Evolutionary conservation across 2,797 vertebrate species (phyloP).

Genomic region (Rhodeus uyekii): DNA sequence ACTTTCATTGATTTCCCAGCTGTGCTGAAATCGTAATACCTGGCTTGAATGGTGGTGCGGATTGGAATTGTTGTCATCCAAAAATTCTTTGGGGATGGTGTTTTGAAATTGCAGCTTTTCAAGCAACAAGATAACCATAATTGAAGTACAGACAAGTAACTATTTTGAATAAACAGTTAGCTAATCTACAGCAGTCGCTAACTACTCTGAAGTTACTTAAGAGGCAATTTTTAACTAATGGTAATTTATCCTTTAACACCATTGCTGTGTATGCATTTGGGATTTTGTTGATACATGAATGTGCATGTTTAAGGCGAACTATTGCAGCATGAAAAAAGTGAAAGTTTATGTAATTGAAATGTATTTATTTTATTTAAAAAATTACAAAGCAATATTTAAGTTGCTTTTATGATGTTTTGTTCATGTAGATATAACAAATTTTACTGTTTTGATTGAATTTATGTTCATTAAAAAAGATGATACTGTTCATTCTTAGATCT

Average conservation of each 20-base stretch:
- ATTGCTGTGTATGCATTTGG: no score
- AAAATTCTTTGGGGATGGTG: not conserved
- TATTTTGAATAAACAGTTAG: not conserved
- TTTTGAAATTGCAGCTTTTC: not conserved
- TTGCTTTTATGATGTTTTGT: not conserved
- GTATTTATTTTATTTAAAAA: not conserved
- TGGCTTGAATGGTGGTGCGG: not conserved
- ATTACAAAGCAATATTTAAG: not conserved
- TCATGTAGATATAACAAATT: no score
- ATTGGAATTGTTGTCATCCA: not conserved
- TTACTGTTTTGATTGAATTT: not conserved
- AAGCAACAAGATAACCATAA: not conserved
- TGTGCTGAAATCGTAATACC: not conserved
- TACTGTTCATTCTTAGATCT: no score
- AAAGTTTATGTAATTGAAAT: not conserved
- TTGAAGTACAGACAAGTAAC: not conserved
- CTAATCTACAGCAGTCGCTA: not conserved
- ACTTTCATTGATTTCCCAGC: constrained; percentile 4
- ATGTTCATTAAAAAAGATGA: not conserved
- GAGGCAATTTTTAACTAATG: no score
- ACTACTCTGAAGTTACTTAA: not conserved
- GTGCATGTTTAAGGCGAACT: not conserved
- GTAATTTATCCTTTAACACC: no score
- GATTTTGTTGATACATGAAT: not conserved
- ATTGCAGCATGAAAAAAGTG: not conserved